Evolutionary conservation across 2,888 invertebrate species (phyloP).

Genomic region (Drosophila formosana): DNA sequence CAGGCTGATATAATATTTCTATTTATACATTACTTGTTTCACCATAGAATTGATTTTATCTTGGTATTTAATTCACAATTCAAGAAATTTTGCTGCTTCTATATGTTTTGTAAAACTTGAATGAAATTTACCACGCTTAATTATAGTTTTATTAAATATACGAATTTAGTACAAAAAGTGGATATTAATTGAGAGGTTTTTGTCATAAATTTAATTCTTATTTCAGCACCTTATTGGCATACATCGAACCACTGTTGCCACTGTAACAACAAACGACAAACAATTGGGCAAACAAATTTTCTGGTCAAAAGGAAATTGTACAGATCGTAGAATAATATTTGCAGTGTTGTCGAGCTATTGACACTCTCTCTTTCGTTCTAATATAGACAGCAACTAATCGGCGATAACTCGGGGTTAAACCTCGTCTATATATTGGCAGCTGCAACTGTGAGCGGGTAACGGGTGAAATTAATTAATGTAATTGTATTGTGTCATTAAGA

Average conservation of each 20-base stretch:
- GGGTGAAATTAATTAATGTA: conserved; percentile 51
- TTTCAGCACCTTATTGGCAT: background rate
- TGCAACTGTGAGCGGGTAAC: conserved; percentile 42
- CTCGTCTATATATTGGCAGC: conserved; percentile 23
- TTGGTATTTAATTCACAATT: background rate
- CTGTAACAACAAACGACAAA: conserved; percentile 5
- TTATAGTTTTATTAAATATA: too few species aligned
- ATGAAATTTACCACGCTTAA: too few species aligned
- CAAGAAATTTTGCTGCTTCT: too few species aligned
- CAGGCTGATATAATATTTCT: background rate
- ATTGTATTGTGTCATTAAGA: conserved; percentile 23
- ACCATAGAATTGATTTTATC: background rate
- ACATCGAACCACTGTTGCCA: conserved; percentile 20
- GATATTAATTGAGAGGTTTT: too few species aligned
- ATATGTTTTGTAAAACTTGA: too few species aligned
- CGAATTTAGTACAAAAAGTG: too few species aligned
- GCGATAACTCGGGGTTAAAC: conserved; percentile 3
- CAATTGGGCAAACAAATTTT: conserved; percentile 22
- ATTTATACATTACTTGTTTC: background rate
- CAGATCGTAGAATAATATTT: conserved; percentile 14
- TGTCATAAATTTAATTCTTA: too few species aligned
- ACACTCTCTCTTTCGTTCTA: conserved; percentile 43
- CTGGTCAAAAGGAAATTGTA: conserved; percentile 15
- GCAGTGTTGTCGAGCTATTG: conserved; percentile 2
- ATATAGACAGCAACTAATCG: background rate